Evolutionary conservation across 2,797 vertebrate genomes (phyloP).

Genomic region (Alcedo atthis): DNA sequence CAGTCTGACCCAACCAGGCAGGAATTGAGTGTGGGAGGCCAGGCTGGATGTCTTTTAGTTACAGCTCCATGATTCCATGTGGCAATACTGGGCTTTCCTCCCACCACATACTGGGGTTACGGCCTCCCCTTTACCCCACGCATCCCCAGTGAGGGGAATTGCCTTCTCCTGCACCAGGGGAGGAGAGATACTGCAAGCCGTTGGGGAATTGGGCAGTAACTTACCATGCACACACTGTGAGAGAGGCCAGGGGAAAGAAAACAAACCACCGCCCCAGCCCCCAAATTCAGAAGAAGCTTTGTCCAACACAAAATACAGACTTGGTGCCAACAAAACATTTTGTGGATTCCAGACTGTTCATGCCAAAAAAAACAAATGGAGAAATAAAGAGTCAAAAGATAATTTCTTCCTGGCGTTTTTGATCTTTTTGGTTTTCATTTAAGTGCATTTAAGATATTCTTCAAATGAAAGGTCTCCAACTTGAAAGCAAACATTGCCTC

Average conservation of each 20-base stretch:
- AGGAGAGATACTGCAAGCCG: neutral
- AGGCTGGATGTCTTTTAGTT: neutral
- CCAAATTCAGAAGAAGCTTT: neutral
- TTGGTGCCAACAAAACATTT: neutral
- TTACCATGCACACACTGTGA: neutral
- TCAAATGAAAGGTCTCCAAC: neutral
- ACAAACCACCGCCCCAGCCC: neutral
- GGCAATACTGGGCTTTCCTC: neutral
- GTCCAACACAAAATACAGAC: neutral
- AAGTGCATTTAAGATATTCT: neutral
- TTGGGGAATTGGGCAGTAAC: neutral
- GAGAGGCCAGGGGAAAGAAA: neutral
- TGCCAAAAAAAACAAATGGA: neutral
- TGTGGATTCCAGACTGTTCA: neutral
- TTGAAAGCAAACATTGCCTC: neutral
- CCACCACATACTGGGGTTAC: rapidly evolving
- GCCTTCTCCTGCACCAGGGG: neutral
- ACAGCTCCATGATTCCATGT: rapidly evolving
- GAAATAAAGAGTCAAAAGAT: neutral
- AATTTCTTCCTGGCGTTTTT: neutral
- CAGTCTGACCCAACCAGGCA: neutral
- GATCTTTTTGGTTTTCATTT: neutral
- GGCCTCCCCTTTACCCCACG: rapidly evolving
- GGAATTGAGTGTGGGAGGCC: neutral
- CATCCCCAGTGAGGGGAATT: neutral